A percentile compares a stretch with the other conserved stretches of the same genome.
These are phyloP conservation scores for Micrasema longulum DNA, from an alignment of 1,140 invertebrate species.

Conservation along the genomic window DNA sequence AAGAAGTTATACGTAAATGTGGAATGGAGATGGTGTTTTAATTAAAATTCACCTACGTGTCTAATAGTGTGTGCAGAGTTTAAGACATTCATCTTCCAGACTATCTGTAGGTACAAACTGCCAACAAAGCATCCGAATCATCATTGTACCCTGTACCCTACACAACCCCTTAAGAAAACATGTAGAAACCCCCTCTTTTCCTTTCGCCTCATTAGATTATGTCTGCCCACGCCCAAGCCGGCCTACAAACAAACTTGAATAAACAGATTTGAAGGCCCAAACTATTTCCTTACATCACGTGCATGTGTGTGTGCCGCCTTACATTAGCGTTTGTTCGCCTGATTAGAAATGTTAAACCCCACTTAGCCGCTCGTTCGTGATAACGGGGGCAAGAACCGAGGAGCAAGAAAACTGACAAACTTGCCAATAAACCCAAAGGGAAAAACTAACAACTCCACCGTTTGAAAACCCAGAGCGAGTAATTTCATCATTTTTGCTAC, in stretches of 20 bases:
- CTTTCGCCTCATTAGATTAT: slow-evolving; percentile 53
- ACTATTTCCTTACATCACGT: slow-evolving; percentile 50
- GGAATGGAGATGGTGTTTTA: too few relatives aligned
- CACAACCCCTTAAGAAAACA: slow-evolving; percentile 20
- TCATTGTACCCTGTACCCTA: slow-evolving; percentile 5
- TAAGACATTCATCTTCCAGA: too few relatives aligned
- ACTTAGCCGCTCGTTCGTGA: slow-evolving; percentile 51
- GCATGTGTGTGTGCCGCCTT: slow-evolving; percentile 39
- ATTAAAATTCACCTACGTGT: too few relatives aligned
- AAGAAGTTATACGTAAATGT: too few relatives aligned
- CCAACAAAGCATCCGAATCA: slow-evolving; percentile 28
- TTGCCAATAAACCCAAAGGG: too few relatives aligned
- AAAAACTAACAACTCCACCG: too few relatives aligned
- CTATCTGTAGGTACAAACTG: slow-evolving; percentile 7
- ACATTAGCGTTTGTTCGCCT: slow-evolving; percentile 48
- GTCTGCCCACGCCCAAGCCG: slow-evolving; percentile 48
- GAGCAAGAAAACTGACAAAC: background rate
- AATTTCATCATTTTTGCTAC: too few relatives aligned
- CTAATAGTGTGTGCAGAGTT: too few relatives aligned
- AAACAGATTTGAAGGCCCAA: slow-evolving; percentile 53
- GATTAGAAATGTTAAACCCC: slow-evolving; percentile 54
- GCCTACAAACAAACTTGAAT: slow-evolving; percentile 52
- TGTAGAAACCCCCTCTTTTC: slow-evolving; percentile 15
- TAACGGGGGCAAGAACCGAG: slow-evolving; percentile 41
- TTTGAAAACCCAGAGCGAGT: too few relatives aligned